Evolutionary conservation across 2,113 vertebrate genomes (phyloP).

Genomic region (Vimba vimba): DNA sequence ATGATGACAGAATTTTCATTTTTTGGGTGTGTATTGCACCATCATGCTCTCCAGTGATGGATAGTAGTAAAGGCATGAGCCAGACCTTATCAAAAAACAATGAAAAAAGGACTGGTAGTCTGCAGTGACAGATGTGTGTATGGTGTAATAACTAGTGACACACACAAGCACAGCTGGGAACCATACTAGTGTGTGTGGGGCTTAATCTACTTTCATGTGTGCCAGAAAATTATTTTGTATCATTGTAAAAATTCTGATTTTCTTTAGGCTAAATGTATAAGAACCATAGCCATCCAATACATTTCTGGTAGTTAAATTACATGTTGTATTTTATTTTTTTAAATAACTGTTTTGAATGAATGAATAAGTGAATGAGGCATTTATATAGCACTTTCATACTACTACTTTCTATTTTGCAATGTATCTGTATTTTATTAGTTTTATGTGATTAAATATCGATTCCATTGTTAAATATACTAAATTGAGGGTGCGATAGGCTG

Average conservation of each 20-base stretch:
- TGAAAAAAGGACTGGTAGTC: background rate
- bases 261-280: background rate
- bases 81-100: slow-evolving; percentile 12
- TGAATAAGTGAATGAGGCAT: too few relatives aligned
- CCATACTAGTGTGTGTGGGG: background rate
- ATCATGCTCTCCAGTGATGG: background rate
- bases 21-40: background rate
- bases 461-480: slow-evolving; percentile 1
- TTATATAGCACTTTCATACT: too few relatives aligned
- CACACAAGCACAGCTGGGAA: background rate
- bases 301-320: background rate
- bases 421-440: background rate
- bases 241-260: background rate
- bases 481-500: background rate
- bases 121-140: slow-evolving; percentile 13
- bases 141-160: background rate
- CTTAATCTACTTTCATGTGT: background rate
- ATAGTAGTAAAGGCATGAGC: slow-evolving; percentile 15
- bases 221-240: background rate
- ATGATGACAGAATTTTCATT: slow-evolving; percentile 19
- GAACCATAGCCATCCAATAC: background rate
- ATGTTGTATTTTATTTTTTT: background rate
- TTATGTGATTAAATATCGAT: background rate
- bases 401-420: background rate
- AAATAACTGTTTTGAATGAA: too few relatives aligned